Evolutionary conservation across 2,113 vertebrate species (phyloP), one percentile per base, ranked within the genome.

Genomic region (Leptobrachium ailaonicum): DNA sequence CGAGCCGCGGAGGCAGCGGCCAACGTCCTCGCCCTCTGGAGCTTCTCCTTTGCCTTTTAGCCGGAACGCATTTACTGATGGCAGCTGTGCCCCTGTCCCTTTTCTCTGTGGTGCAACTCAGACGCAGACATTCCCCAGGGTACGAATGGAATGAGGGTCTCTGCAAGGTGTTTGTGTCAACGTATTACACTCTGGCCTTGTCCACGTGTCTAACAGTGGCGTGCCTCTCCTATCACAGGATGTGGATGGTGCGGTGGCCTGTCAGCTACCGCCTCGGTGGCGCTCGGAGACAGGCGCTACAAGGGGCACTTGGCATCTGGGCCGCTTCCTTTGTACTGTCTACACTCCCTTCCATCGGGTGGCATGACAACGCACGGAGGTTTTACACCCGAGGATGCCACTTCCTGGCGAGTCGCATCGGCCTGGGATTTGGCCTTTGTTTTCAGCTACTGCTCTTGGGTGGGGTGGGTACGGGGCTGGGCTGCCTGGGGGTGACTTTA

Each of bases 231-330:
- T 94, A 94, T 84, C 93, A 94, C 45, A 90, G 93, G 0, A 94
- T 94, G 92, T 94, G 93, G 93, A 94, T 94, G 93, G 93, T 94
- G 72, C 91, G 93, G 0, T 94, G 93, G 93, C 93, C 93, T 0
- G 93, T 94, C 82, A 94, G 94, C 85, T 94, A 94, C 79, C 91
- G 93, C 32, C 88, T 94, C 66, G 93, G 93, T 85, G 94, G 93
- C 0, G 92, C 93, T 84, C 92, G 94, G 87, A 94, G 94, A 88
- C 93, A 94, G 86, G 93, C 93, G 0, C 85, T 94, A 82, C 93
- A 94, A 0, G 93, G 93, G 0, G 92, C 93, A 82, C 87, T 94
- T 88, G 93, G 93, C 12, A 94, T 94, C 83, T 94, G 93, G 93
- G 94, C 93, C 88, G 93, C 93, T 41, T 94, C 93, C 0, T 94